Percentiles rank a stretch among this genome's conserved stretches.
Evolutionary conservation across 2,797 vertebrate genomes (phyloP).

Genomic region (Buphagus erythrorhynchus): DNA sequence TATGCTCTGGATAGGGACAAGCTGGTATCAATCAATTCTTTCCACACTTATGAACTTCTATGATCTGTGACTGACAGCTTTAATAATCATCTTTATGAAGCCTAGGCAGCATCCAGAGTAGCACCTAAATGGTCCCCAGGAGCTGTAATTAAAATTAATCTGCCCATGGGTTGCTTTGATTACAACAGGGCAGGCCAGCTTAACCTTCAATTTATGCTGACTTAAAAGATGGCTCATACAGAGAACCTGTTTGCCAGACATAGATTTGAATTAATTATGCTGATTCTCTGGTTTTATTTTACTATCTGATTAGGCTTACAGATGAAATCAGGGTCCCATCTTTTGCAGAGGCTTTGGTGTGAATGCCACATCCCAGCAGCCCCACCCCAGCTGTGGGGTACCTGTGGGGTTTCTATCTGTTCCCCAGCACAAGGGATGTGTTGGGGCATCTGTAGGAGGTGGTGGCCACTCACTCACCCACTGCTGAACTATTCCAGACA

Average conservation of each 20-base stretch:
- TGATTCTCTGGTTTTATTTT: conserved; percentile 45
- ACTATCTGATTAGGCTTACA: conserved; percentile 51
- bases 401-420: not conserved
- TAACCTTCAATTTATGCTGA: conserved; percentile 48
- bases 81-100: conserved; percentile 52
- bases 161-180: conserved; percentile 44
- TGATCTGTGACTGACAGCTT: conserved; percentile 57
- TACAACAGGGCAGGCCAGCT: conserved; percentile 18
- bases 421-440: not conserved
- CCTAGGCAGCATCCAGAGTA: conserved; percentile 16
- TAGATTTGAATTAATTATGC: conserved; percentile 61
- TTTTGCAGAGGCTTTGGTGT: not conserved
- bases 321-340: conserved; percentile 4
- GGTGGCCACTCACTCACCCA: not conserved
- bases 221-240: conserved; percentile 28
- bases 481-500: not conserved
- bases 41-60: not conserved
- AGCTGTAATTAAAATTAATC: conserved; percentile 70
- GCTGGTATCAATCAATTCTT: not conserved
- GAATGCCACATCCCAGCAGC: not conserved
- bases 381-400: not conserved
- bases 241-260: not conserved
- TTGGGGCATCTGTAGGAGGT: not conserved
- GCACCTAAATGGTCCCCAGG: conserved; percentile 57
- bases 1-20: conserved; percentile 12